Evolutionary conservation across 2,113 vertebrate genomes (phyloP).

Genomic region (Hiodon alosoides): DNA sequence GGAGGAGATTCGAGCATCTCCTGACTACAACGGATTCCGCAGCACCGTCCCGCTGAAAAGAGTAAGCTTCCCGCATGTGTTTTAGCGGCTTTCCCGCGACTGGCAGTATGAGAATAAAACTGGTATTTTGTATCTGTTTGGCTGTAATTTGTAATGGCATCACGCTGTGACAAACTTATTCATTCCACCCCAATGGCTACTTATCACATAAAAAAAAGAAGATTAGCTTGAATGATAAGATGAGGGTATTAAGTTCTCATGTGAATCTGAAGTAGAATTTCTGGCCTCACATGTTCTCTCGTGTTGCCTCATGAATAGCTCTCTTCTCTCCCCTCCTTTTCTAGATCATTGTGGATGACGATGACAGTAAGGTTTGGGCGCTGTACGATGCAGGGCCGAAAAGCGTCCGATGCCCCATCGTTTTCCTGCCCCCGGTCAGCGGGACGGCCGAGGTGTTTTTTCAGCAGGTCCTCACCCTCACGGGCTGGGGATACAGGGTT

Average conservation of each 20-base stretch:
- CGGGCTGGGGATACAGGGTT: slow-evolving; percentile 93
- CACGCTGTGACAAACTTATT: too few relatives aligned
- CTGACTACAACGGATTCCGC: slow-evolving; percentile 98
- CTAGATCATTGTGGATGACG: slow-evolving; percentile 96
- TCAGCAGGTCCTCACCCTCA: slow-evolving; percentile 88
- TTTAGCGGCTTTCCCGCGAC: background rate
- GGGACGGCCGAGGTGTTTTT: slow-evolving; percentile 97
- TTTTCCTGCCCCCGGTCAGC: slow-evolving; percentile 92
- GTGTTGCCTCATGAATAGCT: background rate
- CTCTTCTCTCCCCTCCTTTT: slow-evolving; percentile 18
- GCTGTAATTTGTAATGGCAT: too few relatives aligned
- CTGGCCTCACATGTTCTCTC: background rate
- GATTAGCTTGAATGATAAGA: too few relatives aligned
- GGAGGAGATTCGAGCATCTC: slow-evolving; percentile 97
- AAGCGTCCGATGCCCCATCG: slow-evolving; percentile 89
- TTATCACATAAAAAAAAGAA: too few relatives aligned
- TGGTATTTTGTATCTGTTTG: too few relatives aligned
- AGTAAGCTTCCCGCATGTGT: slow-evolving; percentile 59
- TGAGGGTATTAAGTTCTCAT: too few relatives aligned
- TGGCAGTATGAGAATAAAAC: too few relatives aligned
- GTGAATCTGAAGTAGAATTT: background rate
- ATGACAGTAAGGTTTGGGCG: slow-evolving; percentile 97
- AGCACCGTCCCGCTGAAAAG: slow-evolving; percentile 94
- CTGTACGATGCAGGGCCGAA: slow-evolving; percentile 92
- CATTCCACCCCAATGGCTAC: too few relatives aligned